phyloP scores from a whole-genome alignment of 2,113 vertebrate species.

The Pogonocichla stellata region DNA sequence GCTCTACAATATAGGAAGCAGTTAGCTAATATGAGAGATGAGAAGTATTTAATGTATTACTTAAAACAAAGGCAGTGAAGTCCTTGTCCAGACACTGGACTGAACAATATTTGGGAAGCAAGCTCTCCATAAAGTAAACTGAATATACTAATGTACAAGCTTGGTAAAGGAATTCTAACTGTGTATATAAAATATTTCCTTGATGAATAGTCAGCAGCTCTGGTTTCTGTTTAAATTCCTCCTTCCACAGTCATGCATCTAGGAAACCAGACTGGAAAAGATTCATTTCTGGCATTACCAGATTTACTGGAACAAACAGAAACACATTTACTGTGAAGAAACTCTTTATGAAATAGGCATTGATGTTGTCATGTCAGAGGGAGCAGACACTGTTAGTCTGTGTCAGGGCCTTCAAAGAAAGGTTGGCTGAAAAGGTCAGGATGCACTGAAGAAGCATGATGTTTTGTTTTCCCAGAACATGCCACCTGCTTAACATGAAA shows the following conservation, averaged over 20 bases:
- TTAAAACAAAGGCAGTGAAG: neutral
- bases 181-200: slow-evolving; percentile 59
- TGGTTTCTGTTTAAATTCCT: slow-evolving; percentile 75
- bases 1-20: neutral
- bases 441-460: neutral
- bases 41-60: neutral
- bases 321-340: neutral
- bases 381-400: neutral
- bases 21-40: neutral
- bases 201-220: slow-evolving; percentile 48
- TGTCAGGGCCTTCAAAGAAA: neutral
- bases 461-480: neutral
- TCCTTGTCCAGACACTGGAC: neutral
- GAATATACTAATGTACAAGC: slow-evolving; percentile 22
- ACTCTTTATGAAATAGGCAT: neutral
- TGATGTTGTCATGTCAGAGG: neutral
- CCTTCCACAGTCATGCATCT: slow-evolving; percentile 11
- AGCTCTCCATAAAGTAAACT: neutral
- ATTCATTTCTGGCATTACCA: neutral
- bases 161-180: slow-evolving; percentile 53
- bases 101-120: slow-evolving; percentile 20
- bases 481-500: neutral
- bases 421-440: neutral
- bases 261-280: slow-evolving; percentile 8
- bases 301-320: slow-evolving; percentile 9